These are phyloP conservation scores for Siniperca undulata DNA, from an alignment of 2,797 vertebrate species.

Conservation along the genomic window DNA sequence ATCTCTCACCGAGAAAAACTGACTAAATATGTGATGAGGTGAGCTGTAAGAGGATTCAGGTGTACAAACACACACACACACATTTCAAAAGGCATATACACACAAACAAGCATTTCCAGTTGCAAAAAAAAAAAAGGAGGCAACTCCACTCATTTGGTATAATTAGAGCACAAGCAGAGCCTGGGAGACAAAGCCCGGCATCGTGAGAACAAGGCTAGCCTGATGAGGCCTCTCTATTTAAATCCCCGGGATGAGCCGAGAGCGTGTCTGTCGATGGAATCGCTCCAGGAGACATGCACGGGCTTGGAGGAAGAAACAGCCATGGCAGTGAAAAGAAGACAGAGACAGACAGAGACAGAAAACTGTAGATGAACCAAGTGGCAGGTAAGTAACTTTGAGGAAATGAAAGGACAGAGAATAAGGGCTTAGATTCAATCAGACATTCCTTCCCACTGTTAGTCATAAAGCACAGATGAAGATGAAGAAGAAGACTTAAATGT, in stretches of 20 bases:
- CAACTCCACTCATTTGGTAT: conserved; percentile 55
- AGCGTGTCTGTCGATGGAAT: conserved; percentile 64
- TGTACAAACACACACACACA: conserved; percentile 10
- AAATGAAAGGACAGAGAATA: conserved; percentile 61
- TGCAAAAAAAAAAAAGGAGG: conserved; percentile 19
- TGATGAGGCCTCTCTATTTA: conserved; percentile 76
- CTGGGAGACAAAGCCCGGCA: conserved; percentile 67
- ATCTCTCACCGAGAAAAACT: conserved; percentile 54
- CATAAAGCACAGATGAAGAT: conserved; percentile 45
- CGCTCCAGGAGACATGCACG: conserved; percentile 64
- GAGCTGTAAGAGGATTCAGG: conserved; percentile 53
- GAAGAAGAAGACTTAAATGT: conserved; percentile 33
- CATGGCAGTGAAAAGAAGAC: conserved; percentile 31
- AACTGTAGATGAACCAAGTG: conserved; percentile 22
- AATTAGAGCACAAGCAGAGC: conserved; percentile 67
- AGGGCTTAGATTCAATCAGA: conserved; percentile 56
- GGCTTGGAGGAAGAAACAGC: conserved; percentile 48
- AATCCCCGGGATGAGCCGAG: conserved; percentile 66
- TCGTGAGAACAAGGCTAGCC: conserved; percentile 68
- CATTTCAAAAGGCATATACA: conserved; percentile 12
- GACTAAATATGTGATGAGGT: conserved; percentile 80
- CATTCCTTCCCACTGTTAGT: conserved; percentile 45
- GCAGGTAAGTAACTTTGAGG: conserved; percentile 51
- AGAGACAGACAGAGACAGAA: conserved; percentile 19
- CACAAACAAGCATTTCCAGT: conserved; percentile 47